Conservation (phyloP, 2,113 vertebrate species). For the Stegostoma tigrinum region DNA sequence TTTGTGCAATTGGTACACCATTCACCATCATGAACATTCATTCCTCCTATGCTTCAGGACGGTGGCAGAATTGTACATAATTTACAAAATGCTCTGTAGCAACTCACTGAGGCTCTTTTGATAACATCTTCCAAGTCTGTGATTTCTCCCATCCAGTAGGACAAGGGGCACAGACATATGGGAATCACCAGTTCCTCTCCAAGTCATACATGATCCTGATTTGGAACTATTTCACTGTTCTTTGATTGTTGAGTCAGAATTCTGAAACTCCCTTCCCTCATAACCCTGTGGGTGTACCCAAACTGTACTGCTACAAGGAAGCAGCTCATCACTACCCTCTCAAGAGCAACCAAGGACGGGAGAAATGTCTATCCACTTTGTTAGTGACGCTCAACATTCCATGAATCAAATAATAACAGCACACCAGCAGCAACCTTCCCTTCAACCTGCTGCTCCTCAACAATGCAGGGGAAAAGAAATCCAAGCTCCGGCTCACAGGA, state of each 20-base stretch:
- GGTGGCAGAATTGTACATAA: background rate
- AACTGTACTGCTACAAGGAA: background rate
- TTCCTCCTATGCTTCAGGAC: background rate
- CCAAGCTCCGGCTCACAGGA: background rate
- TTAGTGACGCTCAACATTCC: background rate
- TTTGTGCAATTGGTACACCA: too few species aligned
- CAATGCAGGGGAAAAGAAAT: background rate
- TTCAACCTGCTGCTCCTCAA: background rate
- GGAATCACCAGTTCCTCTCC: too few species aligned
- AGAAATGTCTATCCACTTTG: background rate
- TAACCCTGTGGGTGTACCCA: background rate
- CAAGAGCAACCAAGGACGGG: background rate
- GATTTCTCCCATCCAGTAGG: background rate
- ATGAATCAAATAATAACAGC: background rate
- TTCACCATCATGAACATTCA: background rate
- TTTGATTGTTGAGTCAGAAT: background rate
- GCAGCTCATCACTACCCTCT: background rate
- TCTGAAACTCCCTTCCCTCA: background rate
- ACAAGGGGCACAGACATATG: background rate
- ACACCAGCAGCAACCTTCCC: background rate
- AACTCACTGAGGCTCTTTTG: background rate
- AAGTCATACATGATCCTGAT: background rate
- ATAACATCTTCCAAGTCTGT: background rate
- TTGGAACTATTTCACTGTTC: background rate
- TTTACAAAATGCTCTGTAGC: background rate